A percentile compares a stretch with the other conserved stretches of the same genome.
phyloP scores from a whole-genome alignment of 2,888 invertebrate genomes.

The Bugulina stolonifera region DNA sequence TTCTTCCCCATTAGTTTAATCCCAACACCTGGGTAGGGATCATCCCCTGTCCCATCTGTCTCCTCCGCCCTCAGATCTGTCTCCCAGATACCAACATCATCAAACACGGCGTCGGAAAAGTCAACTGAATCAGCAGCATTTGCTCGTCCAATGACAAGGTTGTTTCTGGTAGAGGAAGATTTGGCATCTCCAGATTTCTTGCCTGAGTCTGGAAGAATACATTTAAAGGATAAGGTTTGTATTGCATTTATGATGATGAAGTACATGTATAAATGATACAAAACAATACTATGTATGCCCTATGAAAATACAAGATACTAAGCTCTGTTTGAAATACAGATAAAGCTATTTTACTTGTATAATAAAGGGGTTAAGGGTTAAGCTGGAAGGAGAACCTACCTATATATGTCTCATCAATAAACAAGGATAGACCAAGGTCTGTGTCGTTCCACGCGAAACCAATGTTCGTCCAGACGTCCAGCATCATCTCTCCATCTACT shows the following conservation, averaged over 20 bases:
- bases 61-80: not conserved
- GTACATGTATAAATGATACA: too few relatives aligned
- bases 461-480: not conserved
- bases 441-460: conserved; percentile 11
- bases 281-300: too few relatives aligned
- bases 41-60: not conserved
- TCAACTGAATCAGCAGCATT: not conserved
- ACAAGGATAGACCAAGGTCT: not conserved
- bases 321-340: too few relatives aligned
- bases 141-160: not conserved
- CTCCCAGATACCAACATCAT: conserved; percentile 23
- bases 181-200: not conserved
- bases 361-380: too few relatives aligned
- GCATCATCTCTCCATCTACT: not conserved
- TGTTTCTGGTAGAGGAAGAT: not conserved
- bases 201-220: not conserved
- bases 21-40: not conserved
- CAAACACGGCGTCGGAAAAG: conserved; percentile 16
- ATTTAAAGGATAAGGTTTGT: too few relatives aligned
- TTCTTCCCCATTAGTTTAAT: not conserved
- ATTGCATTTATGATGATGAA: too few relatives aligned
- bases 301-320: too few relatives aligned
- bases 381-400: too few relatives aligned
- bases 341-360: too few relatives aligned
- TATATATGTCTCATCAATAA: not conserved